Conservation (phyloP, 92 coral and sea anemone genomes). For the Paragorgia papillata region DNA sequence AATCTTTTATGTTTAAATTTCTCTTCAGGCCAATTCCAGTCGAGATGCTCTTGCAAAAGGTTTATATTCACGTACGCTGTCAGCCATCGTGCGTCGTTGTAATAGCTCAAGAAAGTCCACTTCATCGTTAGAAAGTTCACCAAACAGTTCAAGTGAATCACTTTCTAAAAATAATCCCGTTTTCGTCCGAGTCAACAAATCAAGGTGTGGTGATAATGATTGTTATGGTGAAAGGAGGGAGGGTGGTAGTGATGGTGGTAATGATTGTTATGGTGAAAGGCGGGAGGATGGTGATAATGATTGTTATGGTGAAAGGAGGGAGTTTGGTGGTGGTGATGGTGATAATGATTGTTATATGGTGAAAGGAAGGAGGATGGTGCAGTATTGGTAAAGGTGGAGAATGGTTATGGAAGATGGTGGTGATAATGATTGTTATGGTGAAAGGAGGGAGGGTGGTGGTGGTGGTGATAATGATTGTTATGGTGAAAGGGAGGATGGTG, state of each 20-base stretch:
- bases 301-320: background rate
- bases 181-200: conserved; percentile 37
- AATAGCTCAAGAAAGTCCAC: conserved; percentile 88
- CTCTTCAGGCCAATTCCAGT: conserved; percentile 74
- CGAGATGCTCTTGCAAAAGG: conserved; percentile 88
- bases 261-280: too few species aligned
- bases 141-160: conserved; percentile 74
- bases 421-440: background rate
- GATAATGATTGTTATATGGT: too few species aligned
- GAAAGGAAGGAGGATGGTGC: too few species aligned
- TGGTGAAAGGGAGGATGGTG: background rate
- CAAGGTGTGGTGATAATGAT: conserved; percentile 40
- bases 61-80: conserved; percentile 77
- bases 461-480: background rate
- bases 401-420: too few species aligned
- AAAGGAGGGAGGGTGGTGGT: background rate
- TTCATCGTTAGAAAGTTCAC: conserved; percentile 59
- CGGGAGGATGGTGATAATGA: background rate
- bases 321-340: background rate
- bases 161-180: conserved; percentile 57
- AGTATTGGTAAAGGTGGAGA: too few species aligned
- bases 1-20: background rate
- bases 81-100: conserved; percentile 89
- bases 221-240: too few species aligned
- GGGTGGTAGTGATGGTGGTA: too few species aligned